Conservation (phyloP, 1,140 invertebrate genomes). For the Drosophila triauraria region DNA sequence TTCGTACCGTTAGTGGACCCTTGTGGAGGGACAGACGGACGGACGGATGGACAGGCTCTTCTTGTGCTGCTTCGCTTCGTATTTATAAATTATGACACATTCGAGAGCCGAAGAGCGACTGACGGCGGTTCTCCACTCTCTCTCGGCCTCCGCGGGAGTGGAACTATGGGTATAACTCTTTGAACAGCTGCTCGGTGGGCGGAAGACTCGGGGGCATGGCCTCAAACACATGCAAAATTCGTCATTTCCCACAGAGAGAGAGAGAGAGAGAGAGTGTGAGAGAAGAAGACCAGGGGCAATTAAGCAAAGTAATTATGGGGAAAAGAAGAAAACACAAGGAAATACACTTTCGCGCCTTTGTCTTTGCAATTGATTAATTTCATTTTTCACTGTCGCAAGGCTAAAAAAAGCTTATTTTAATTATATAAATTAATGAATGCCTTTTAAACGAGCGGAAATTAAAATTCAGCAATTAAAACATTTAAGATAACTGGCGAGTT, state of each 20-base stretch:
- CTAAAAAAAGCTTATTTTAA: conserved; percentile 30
- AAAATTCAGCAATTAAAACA: conserved; percentile 13
- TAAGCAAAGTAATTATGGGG: conserved; percentile 64
- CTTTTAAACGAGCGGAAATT: conserved; percentile 22
- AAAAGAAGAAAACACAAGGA: conserved; percentile 54
- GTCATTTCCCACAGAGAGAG: conserved; percentile 30
- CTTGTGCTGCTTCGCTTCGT: conserved; percentile 20
- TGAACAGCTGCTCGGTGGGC: conserved; percentile 75
- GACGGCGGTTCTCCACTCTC: conserved; percentile 6
- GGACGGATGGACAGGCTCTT: conserved; percentile 10
- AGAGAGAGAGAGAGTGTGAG: conserved; percentile 23
- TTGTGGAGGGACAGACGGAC: neutral
- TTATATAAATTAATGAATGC: conserved; percentile 36
- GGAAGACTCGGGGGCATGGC: conserved; percentile 50
- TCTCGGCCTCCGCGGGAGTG: conserved; percentile 8
- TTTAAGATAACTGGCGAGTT: conserved; percentile 4
- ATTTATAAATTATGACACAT: conserved; percentile 82
- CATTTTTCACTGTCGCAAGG: conserved; percentile 34
- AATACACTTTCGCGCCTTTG: conserved; percentile 65
- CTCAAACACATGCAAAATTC: conserved; percentile 53
- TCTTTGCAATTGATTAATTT: conserved; percentile 76
- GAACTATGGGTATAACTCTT: conserved; percentile 37
- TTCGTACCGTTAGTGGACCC: conserved; percentile 64
- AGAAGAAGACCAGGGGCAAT: conserved; percentile 45
- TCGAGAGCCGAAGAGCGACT: conserved; percentile 29